Conservation (phyloP, 2,113 vertebrate genomes). For the Nycticryphes semicollaris region DNA sequence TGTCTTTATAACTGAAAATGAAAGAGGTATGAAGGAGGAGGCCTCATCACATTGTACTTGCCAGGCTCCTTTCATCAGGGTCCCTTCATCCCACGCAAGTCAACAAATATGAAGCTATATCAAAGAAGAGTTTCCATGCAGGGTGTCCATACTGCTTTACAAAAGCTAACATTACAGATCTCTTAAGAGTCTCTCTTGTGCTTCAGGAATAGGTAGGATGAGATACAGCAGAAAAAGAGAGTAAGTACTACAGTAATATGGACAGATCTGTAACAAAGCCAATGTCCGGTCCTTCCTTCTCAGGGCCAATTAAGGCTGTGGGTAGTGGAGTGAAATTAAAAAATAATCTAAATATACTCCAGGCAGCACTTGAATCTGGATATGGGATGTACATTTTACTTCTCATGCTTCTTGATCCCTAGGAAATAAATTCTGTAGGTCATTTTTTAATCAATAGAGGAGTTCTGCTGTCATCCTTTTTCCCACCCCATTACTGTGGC, state of each 20-base stretch:
- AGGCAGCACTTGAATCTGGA: rapidly evolving
- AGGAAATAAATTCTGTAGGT: background rate
- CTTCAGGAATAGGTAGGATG: background rate
- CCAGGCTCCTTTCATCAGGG: background rate
- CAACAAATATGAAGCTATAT: background rate
- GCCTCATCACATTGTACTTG: background rate
- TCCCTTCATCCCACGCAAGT: background rate
- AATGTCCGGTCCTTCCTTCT: background rate
- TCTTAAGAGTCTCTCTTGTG: background rate
- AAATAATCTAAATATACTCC: background rate
- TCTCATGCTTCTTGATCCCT: background rate
- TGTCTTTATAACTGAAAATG: background rate
- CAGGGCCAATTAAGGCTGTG: background rate
- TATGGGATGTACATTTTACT: background rate
- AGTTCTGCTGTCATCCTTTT: background rate
- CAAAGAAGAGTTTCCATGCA: background rate
- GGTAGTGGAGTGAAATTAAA: background rate
- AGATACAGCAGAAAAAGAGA: background rate
- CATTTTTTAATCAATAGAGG: background rate
- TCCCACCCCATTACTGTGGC: rapidly evolving
- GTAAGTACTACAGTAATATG: background rate
- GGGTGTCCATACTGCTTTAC: background rate
- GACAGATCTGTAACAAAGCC: background rate
- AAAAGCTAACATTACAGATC: background rate
- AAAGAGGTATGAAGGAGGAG: background rate